phyloP scores from a whole-genome alignment of 2,888 invertebrate genomes.

The Drosophila ezoana region DNA sequence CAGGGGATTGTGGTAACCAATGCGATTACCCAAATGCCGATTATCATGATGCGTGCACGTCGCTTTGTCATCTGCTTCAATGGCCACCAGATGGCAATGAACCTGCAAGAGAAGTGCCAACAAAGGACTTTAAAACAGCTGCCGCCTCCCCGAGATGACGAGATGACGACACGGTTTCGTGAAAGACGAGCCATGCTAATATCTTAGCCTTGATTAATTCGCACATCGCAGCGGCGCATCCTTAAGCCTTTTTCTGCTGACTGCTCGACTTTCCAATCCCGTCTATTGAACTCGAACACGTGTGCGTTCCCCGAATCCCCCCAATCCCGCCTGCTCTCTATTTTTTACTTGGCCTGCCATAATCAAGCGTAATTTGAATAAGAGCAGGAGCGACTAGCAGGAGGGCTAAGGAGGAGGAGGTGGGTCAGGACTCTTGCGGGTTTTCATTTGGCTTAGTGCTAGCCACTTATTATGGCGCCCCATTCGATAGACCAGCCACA shows the following conservation, averaged over 20 bases:
- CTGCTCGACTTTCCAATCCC: conserved; percentile 72
- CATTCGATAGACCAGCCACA: conserved; percentile 34
- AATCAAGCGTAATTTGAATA: conserved; percentile 78
- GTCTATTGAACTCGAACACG: conserved; percentile 70
- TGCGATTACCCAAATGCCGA: conserved; percentile 95
- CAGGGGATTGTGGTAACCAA: conserved; percentile 94
- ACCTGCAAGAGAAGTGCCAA: conserved; percentile 88
- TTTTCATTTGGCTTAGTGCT: conserved; percentile 76
- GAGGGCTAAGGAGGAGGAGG: background rate
- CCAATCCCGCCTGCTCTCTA: background rate
- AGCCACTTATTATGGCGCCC: conserved; percentile 49
- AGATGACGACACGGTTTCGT: conserved; percentile 62
- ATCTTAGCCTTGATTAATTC: conserved; percentile 73
- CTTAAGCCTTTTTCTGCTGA: conserved; percentile 78
- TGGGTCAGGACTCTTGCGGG: conserved; percentile 27
- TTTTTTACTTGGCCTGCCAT: conserved; percentile 62
- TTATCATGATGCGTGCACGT: conserved; percentile 94
- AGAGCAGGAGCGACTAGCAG: conserved; percentile 38
- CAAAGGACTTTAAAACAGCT: conserved; percentile 64
- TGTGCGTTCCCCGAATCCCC: conserved; percentile 18
- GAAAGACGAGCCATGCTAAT: conserved; percentile 66
- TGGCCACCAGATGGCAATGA: conserved; percentile 98
- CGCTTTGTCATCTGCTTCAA: conserved; percentile 95
- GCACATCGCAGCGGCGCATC: conserved; percentile 50
- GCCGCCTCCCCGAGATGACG: conserved; percentile 52